Conservation (phyloP, 2,797 vertebrate genomes). For the Eremophila alpestris region DNA sequence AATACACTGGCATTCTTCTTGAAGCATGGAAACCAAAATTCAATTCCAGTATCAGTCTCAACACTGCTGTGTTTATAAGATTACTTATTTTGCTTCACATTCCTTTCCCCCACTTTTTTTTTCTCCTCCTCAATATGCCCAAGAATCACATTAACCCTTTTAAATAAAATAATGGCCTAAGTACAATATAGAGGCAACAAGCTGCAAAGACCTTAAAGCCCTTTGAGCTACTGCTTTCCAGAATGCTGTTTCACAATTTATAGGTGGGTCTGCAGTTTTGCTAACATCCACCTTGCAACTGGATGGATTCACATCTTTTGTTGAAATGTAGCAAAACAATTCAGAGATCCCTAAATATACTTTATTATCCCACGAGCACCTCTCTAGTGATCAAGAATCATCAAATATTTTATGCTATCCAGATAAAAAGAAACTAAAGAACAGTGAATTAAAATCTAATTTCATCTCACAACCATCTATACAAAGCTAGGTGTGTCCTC, state of each 20-base stretch:
- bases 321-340: neutral
- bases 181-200: neutral
- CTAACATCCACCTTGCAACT: neutral
- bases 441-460: neutral
- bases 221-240: neutral
- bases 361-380: neutral
- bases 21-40: conserved; percentile 50
- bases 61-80: conserved; percentile 24
- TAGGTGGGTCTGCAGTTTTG: neutral
- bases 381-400: neutral
- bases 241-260: neutral
- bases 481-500: neutral
- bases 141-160: conserved; percentile 23
- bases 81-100: conserved; percentile 41
- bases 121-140: neutral
- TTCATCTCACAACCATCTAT: neutral
- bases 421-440: neutral
- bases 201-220: neutral
- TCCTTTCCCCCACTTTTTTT: neutral
- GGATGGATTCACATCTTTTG: neutral
- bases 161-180: neutral
- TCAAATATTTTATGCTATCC: neutral
- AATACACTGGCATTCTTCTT: conserved; percentile 55
- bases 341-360: neutral
- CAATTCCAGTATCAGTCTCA: conserved; percentile 36